Conservation (phyloP, 2,797 vertebrate species). For the Aulostomus chinensis region DNA sequence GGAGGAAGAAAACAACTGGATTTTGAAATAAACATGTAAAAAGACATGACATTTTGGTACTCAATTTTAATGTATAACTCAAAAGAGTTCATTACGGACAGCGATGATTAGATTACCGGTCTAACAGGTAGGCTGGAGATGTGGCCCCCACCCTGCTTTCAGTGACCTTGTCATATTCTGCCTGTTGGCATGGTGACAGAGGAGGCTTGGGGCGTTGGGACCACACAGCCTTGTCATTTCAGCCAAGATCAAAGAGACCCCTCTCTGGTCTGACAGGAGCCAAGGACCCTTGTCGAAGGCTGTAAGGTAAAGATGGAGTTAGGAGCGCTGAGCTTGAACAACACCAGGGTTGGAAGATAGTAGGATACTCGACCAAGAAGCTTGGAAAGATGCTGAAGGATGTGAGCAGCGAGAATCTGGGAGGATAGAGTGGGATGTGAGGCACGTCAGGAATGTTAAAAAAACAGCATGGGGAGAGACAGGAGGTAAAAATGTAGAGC, state of each 20-base stretch:
- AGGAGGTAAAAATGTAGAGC: conserved; percentile 23
- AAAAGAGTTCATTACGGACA: too few relatives aligned
- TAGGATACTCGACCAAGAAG: not conserved
- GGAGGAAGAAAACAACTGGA: too few relatives aligned
- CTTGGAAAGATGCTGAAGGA: conserved; percentile 4
- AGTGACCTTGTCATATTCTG: conserved; percentile 46
- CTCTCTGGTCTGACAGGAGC: conserved; percentile 42
- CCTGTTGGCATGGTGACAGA: conserved; percentile 50
- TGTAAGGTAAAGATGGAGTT: conserved; percentile 6
- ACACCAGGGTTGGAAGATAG: conserved; percentile 12
- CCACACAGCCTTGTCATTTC: conserved; percentile 61
- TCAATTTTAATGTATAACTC: too few relatives aligned
- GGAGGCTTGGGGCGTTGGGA: conserved; percentile 45
- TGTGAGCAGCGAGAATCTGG: not conserved
- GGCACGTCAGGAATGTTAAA: conserved; percentile 53
- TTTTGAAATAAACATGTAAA: too few relatives aligned
- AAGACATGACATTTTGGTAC: too few relatives aligned
- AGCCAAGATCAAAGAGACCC: conserved; percentile 61
- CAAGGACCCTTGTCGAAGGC: conserved; percentile 37
- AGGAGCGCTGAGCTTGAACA: conserved; percentile 14
- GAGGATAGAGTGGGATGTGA: conserved; percentile 36
- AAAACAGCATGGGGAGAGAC: conserved; percentile 41
- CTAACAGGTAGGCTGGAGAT: conserved; percentile 11
- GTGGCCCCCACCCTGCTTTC: not conserved
- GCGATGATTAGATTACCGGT: too few relatives aligned